Evolutionary conservation across 2,797 vertebrate species (phyloP), one percentile per base, ranked within the genome.

Genomic region (Eulemur rubriventer): DNA sequence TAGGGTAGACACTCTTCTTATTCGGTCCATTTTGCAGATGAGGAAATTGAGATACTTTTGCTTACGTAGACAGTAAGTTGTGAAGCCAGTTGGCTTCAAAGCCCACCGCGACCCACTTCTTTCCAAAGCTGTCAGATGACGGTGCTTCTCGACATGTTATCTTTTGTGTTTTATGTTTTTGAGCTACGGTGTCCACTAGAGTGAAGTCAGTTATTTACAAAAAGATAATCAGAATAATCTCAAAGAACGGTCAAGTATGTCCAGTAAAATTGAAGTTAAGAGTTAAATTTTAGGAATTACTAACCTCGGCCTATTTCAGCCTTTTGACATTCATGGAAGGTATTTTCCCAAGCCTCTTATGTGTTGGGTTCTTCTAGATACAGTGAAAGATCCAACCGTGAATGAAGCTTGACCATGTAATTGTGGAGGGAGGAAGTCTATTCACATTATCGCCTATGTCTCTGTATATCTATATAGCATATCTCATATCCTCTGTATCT

Each of bases 201-300:
- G 10, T 48, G 14, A 84, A 57, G 26, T 59, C 67, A 41, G 13
- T 52, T 63, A 38, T 90, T 91, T 73, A 75, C 28, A 18, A 46
- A 91, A 70, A 61, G 22, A 18, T 41, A 33, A 46, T 80, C 18
- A 46, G 24, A 24, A 30, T 35, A 33, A 52, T 57, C 69, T 63
- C n/a, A 85, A 30, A 28, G 18, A 87, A 83, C 9, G 38, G 3
- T 70, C 14, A 65, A 65, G 26, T 50, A 79, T 95, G 38, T 67
- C 12, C 17, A 30, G n/a, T 46, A 59, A 57, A 57, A 43, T 81
- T 84, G 48, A 65, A 30, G 12, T 26, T 16, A 46, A 35, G n/a
- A 33, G 26, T 81, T 55, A 6, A 50, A 33, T 91, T 78, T 73
- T 11, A 50, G 90, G 30, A 95, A 69, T 63, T 63, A 48, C 35